phyloP scores from a whole-genome alignment of 2,113 vertebrate species.

The Pagrus major region DNA sequence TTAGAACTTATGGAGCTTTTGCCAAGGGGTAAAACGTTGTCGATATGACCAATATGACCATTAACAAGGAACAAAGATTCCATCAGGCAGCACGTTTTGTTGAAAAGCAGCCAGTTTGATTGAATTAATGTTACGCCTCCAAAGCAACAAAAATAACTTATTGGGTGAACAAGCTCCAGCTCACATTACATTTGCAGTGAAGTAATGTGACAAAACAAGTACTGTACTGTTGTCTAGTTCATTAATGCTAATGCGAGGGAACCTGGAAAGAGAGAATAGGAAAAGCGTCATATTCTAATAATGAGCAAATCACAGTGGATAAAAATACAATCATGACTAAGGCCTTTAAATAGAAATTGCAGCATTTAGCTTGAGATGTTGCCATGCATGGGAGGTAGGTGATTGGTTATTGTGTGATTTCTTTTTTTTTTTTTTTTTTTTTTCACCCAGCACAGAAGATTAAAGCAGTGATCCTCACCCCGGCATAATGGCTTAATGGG shows the following conservation, averaged over 20 bases:
- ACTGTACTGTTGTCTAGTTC: constrained; percentile 18
- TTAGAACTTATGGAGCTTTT: no score
- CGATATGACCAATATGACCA: no score
- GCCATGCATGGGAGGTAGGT: constrained; percentile 9
- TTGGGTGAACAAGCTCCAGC: no score
- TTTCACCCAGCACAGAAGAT: constrained; percentile 57
- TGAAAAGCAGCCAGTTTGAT: no score
- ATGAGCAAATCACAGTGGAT: constrained; percentile 20
- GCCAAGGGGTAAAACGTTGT: no score
- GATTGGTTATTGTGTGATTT: constrained; percentile 42
- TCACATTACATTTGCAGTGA: no score
- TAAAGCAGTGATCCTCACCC: constrained; percentile 64
- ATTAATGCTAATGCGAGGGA: constrained; percentile 23
- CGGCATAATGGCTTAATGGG: constrained; percentile 69
- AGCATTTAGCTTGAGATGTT: constrained; percentile 21
- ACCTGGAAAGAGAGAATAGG: constrained; percentile 6
- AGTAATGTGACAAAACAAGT: no score
- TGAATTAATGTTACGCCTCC: no score
- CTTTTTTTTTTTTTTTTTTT: constrained; percentile 22
- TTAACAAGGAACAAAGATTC: no score
- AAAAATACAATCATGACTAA: no score
- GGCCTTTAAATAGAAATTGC: constrained; percentile 3
- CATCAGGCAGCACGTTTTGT: no score
- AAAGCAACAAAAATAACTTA: no score
- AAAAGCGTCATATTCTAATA: background rate